phyloP scores from a whole-genome alignment of 2,113 vertebrate species.

The Furnarius figulus region DNA sequence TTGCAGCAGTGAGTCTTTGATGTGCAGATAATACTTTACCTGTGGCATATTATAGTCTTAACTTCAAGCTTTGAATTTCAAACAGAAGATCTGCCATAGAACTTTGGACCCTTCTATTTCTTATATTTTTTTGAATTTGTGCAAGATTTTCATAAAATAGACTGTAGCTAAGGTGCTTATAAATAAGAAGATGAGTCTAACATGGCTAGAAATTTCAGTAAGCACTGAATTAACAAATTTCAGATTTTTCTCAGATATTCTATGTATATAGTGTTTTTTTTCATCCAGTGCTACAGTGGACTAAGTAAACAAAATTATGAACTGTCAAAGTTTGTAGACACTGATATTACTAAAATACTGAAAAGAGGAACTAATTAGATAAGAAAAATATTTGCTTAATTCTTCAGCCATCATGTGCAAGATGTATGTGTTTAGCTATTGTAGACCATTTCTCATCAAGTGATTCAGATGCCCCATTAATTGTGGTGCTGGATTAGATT shows the following conservation, averaged over 20 bases:
- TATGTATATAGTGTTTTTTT: not conserved
- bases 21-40: conserved; percentile 50
- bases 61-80: conserved; percentile 2
- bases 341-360: not conserved
- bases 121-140: not conserved
- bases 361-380: not conserved
- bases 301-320: not conserved
- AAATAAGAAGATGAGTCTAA: not conserved
- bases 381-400: conserved; percentile 5
- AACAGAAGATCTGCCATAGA: not conserved
- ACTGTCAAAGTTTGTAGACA: not conserved
- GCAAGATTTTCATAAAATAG: not conserved
- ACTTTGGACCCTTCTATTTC: not conserved
- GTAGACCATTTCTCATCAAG: not conserved
- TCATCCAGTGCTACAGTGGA: not conserved
- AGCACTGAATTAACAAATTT: not conserved
- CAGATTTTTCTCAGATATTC: not conserved
- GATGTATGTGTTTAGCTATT: not conserved
- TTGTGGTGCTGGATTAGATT: not conserved
- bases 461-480: not conserved
- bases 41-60: conserved; percentile 12
- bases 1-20: conserved; percentile 32
- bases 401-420: not conserved
- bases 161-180: not conserved
- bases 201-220: not conserved